These are phyloP conservation scores for Hippoglossus stenolepis DNA, from an alignment of 2,113 vertebrate genomes.

Conservation along the genomic window DNA sequence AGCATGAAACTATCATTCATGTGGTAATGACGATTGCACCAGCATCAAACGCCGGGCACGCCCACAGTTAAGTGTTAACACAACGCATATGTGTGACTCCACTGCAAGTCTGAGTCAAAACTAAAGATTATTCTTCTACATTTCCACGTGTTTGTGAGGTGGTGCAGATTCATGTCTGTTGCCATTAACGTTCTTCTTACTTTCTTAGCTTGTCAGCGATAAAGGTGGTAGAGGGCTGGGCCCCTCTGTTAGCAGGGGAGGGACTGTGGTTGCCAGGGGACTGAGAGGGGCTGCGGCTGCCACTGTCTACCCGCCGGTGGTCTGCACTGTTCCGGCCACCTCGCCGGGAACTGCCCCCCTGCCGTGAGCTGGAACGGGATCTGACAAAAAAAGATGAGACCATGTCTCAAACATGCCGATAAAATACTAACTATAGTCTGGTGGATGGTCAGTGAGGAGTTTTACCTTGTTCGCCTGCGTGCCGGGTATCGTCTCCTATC, in stretches of 20 bases:
- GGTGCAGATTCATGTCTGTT: not conserved
- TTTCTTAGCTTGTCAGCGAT: constrained; percentile 94
- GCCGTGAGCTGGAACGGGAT: constrained; percentile 87
- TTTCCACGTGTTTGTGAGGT: not conserved
- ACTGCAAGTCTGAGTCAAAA: not conserved
- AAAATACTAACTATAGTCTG: not conserved
- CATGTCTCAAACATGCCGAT: rapidly evolving
- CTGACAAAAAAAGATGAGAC: constrained; percentile 41
- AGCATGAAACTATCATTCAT: no score
- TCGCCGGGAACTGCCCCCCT: constrained; percentile 83
- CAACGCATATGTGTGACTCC: no score
- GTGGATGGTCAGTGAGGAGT: not conserved
- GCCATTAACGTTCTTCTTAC: constrained; percentile 75
- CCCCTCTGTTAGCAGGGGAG: constrained; percentile 82
- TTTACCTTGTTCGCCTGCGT: constrained; percentile 79
- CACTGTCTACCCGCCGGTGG: constrained; percentile 81
- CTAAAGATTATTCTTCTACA: not conserved
- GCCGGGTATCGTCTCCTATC: constrained; percentile 77
- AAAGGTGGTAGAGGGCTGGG: constrained; percentile 77
- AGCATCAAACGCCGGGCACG: no score
- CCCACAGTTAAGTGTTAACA: no score
- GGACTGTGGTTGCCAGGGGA: constrained; percentile 84
- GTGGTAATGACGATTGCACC: no score
- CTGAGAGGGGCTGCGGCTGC: constrained; percentile 84
- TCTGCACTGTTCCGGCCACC: constrained; percentile 78